Percentiles rank a stretch among this genome's conserved stretches.
These are phyloP conservation scores for Trididemnum clinides DNA, from an alignment of 23 tunicate genomes.

Conservation along the genomic window DNA sequence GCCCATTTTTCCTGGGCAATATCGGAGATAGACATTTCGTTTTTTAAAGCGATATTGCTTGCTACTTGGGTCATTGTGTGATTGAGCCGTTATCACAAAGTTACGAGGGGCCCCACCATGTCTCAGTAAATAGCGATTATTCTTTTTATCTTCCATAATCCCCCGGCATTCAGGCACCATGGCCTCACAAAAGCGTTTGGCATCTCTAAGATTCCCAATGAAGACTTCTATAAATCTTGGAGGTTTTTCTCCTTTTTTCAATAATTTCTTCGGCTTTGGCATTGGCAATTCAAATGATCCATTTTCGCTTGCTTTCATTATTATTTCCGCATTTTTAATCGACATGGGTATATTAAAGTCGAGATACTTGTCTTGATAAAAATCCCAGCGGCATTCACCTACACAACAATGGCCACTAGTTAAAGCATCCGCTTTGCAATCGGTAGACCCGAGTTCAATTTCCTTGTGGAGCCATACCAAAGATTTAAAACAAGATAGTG, in stretches of 20 bases:
- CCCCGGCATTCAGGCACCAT: constrained; percentile 74
- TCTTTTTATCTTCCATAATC: constrained; percentile 50
- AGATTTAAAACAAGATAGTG: too few species aligned
- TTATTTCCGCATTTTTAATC: neutral
- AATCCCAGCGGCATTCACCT: constrained; percentile 73
- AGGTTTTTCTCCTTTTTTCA: too few species aligned
- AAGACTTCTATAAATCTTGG: constrained; percentile 11
- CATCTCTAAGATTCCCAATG: constrained; percentile 52
- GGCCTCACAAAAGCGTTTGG: constrained; percentile 57
- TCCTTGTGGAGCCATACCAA: too few species aligned
- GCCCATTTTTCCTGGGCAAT: constrained; percentile 64
- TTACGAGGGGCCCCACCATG: constrained; percentile 59
- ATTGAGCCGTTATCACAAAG: constrained; percentile 43
- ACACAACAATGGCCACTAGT: neutral
- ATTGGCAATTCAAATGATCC: neutral
- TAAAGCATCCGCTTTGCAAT: too few species aligned
- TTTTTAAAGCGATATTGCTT: constrained; percentile 36
- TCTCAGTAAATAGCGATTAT: constrained; percentile 40
- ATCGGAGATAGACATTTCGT: constrained; percentile 41
- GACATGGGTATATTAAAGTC: constrained; percentile 53
- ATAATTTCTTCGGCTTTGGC: neutral
- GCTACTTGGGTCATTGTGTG: neutral
- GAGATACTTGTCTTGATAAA: constrained; percentile 64
- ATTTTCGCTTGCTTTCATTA: neutral
- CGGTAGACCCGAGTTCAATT: too few species aligned